Conservation (phyloP, 37 sponge, comb jelly and placozoan genomes). For the Hormiphora californensis region DNA sequence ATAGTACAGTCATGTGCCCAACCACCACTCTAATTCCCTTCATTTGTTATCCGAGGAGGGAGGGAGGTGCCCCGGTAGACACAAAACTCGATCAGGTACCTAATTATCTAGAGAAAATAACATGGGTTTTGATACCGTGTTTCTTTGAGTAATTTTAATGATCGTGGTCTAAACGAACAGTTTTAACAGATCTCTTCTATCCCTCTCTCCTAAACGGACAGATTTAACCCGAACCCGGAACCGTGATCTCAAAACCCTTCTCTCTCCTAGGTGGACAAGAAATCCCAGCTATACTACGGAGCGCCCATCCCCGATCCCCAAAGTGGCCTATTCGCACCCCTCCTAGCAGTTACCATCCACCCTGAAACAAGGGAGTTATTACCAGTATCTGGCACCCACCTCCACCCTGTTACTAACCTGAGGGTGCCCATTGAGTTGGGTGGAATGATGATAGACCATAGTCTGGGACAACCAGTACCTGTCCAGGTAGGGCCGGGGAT, state of each 20-base stretch:
- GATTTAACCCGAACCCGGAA: no score
- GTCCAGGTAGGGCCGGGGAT: no score
- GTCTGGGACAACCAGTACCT: background rate
- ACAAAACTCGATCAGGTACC: no score
- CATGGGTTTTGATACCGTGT: no score
- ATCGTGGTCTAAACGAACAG: no score
- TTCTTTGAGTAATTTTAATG: no score
- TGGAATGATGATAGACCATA: slow-evolving; percentile 47
- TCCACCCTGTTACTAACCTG: slow-evolving; percentile 51
- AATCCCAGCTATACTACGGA: slow-evolving; percentile 18
- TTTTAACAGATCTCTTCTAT: no score
- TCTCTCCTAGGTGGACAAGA: slow-evolving; percentile 34
- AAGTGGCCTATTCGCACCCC: slow-evolving; percentile 53
- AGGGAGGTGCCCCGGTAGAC: slow-evolving; percentile 35
- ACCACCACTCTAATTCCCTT: slow-evolving; percentile 48
- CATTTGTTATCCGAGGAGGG: slow-evolving; percentile 46
- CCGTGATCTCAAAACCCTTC: no score
- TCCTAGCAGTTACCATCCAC: slow-evolving; percentile 56
- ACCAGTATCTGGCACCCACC: slow-evolving; percentile 56
- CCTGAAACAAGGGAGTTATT: slow-evolving; percentile 13
- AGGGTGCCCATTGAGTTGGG: slow-evolving; percentile 55
- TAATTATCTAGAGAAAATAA: no score
- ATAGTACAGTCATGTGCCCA: background rate
- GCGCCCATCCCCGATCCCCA: slow-evolving; percentile 39
- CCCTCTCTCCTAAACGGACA: no score